Conservation (phyloP, 2,888 invertebrate genomes). For the Caradrina kadenii region DNA sequence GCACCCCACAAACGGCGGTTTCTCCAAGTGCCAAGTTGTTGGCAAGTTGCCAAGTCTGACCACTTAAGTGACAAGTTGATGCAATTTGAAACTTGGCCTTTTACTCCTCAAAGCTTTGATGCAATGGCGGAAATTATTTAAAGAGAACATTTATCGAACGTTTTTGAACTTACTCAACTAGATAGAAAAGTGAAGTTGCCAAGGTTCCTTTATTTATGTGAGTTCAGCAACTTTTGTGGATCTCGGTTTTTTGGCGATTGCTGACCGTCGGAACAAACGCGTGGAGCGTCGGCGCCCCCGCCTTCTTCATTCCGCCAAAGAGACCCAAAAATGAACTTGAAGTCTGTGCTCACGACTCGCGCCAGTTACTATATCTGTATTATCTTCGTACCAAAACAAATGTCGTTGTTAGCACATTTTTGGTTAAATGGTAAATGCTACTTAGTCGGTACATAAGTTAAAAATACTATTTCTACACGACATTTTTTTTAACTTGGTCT, state of each 20-base stretch:
- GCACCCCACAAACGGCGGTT: conserved; percentile 55
- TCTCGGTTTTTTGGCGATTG: too few species aligned
- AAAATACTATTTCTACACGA: too few species aligned
- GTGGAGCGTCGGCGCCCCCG: too few species aligned
- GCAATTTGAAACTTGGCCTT: conserved; percentile 69
- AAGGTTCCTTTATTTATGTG: conserved; percentile 5
- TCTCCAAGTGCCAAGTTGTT: conserved; percentile 64
- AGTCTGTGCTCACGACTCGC: too few species aligned
- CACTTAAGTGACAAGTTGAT: conserved; percentile 76
- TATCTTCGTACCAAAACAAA: too few species aligned
- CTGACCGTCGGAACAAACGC: too few species aligned
- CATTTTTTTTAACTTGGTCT: too few species aligned
- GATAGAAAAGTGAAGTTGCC: conserved; percentile 4
- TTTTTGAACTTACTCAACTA: conserved; percentile 35
- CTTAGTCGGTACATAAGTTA: background rate
- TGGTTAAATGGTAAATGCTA: background rate
- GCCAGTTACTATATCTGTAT: too few species aligned
- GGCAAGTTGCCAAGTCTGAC: conserved; percentile 77
- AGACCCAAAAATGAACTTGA: too few species aligned
- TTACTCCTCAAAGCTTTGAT: conserved; percentile 68
- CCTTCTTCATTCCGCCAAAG: too few species aligned
- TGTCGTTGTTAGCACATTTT: background rate
- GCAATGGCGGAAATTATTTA: conserved; percentile 67
- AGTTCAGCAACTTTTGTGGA: background rate
- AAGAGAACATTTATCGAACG: conserved; percentile 56